Conservation (phyloP, 2,888 invertebrate genomes). For the Tetropium fuscum region DNA sequence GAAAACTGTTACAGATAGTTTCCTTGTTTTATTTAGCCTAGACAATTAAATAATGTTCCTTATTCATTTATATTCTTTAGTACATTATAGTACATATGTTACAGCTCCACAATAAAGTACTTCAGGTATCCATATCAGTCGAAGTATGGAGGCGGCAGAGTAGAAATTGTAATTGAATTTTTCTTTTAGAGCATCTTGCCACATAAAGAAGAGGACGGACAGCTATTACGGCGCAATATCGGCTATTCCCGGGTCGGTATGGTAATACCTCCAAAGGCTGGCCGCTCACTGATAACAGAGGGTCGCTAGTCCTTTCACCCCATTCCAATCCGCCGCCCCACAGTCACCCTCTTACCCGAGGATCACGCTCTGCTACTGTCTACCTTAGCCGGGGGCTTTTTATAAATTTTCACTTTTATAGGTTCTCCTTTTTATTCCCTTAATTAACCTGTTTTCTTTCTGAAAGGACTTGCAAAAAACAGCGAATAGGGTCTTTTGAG, state of each 20-base stretch:
- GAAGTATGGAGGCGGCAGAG: not conserved
- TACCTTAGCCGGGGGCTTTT: slow-evolving; percentile 22
- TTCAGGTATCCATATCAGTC: too few species aligned
- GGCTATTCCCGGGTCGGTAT: slow-evolving; percentile 65
- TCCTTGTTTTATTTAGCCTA: too few species aligned
- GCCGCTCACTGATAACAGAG: slow-evolving; percentile 67
- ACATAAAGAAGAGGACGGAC: slow-evolving; percentile 46
- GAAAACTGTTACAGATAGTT: too few species aligned
- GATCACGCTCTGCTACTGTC: slow-evolving; percentile 23
- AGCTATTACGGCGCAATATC: slow-evolving; percentile 57
- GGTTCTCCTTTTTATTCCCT: slow-evolving; percentile 21
- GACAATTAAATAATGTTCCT: too few species aligned
- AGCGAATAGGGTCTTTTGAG: not conserved
- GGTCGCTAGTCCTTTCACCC: slow-evolving; percentile 60
- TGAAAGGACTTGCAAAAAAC: not conserved
- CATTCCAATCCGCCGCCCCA: slow-evolving; percentile 38
- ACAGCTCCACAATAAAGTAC: too few species aligned
- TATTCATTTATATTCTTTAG: too few species aligned
- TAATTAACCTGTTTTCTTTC: slow-evolving; percentile 23
- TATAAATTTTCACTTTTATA: slow-evolving; percentile 21
- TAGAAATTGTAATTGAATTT: slow-evolving; percentile 32
- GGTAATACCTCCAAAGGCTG: slow-evolving; percentile 66
- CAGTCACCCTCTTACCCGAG: slow-evolving; percentile 34
- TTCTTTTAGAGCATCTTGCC: slow-evolving; percentile 28
- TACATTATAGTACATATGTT: too few species aligned